phyloP scores from a whole-genome alignment of 2,113 vertebrate species.

The Seriola rivoliana region DNA sequence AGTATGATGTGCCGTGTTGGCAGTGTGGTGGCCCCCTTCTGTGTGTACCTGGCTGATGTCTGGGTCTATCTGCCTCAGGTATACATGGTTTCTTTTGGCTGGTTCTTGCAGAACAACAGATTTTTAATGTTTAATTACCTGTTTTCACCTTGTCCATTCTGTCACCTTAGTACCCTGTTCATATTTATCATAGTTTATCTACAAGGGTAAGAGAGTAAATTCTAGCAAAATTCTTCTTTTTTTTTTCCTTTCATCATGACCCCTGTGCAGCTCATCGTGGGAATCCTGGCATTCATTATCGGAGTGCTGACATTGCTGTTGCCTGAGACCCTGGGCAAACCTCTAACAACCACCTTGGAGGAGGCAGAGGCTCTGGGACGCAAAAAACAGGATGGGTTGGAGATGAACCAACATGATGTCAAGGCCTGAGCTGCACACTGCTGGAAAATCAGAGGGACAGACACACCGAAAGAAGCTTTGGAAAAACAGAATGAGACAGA shows the following conservation, averaged over 20 bases:
- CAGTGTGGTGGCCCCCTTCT: slow-evolving; percentile 91
- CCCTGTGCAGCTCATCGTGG: slow-evolving; percentile 88
- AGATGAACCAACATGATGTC: slow-evolving; percentile 66
- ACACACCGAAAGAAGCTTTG: too few relatives aligned
- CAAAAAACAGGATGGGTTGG: slow-evolving; percentile 76
- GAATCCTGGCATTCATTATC: slow-evolving; percentile 89
- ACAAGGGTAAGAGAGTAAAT: background rate
- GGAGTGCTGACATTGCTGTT: slow-evolving; percentile 89
- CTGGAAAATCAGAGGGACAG: slow-evolving; percentile 1
- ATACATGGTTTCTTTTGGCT: slow-evolving; percentile 3
- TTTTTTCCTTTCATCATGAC: background rate
- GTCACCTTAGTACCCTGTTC: background rate
- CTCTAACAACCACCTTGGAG: slow-evolving; percentile 88
- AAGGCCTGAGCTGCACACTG: slow-evolving; percentile 50
- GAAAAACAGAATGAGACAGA: background rate
- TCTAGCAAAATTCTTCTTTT: background rate
- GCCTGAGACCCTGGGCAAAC: slow-evolving; percentile 91
- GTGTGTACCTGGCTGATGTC: slow-evolving; percentile 87
- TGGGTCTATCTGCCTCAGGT: slow-evolving; percentile 94
- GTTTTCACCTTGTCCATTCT: background rate
- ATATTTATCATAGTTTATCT: background rate
- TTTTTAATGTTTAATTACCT: background rate
- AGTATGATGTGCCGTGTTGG: slow-evolving; percentile 93
- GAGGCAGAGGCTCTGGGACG: slow-evolving; percentile 86
- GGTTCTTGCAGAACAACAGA: background rate